phyloP scores from a whole-genome alignment of 1,140 invertebrate genomes.

The Drosophila kurseongensis region DNA sequence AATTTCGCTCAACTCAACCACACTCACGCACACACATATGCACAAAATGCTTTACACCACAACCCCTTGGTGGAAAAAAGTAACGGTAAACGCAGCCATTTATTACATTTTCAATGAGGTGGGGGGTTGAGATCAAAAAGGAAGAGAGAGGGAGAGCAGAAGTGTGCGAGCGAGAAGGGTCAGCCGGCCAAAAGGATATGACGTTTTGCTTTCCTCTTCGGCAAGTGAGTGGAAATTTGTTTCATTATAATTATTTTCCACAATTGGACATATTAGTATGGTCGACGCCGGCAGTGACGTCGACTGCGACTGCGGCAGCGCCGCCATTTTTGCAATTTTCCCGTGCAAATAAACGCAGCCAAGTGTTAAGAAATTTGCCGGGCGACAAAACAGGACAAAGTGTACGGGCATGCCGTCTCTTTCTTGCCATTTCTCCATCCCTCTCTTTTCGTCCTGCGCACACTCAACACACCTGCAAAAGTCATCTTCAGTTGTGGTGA shows the following conservation, averaged over 20 bases:
- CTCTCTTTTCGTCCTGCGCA: conserved; percentile 25
- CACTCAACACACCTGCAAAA: conserved; percentile 25
- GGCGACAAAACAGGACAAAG: conserved; percentile 53
- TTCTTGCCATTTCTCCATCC: conserved; percentile 15
- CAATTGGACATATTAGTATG: conserved; percentile 85
- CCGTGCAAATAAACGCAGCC: conserved; percentile 76
- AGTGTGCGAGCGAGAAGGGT: conserved; percentile 60
- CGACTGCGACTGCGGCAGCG: conserved; percentile 2
- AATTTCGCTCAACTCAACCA: conserved; percentile 73
- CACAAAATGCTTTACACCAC: conserved; percentile 24
- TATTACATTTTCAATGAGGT: conserved; percentile 62
- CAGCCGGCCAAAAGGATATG: conserved; percentile 69
- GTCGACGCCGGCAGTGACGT: conserved; percentile 54
- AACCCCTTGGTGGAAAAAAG: conserved; percentile 72
- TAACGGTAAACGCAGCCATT: conserved; percentile 82
- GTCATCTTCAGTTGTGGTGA: conserved; percentile 22
- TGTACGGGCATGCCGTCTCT: conserved; percentile 18
- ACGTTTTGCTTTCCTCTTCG: conserved; percentile 80
- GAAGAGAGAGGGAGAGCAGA: conserved; percentile 5
- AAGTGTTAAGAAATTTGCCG: conserved; percentile 63
- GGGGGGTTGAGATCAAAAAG: not conserved
- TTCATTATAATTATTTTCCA: conserved; percentile 85
- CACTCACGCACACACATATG: conserved; percentile 28
- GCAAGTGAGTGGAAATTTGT: conserved; percentile 85
- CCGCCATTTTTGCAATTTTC: conserved; percentile 82